Base-by-base conservation (phyloP, 2,888 invertebrate species). In the Agrotis clavis region DNA sequence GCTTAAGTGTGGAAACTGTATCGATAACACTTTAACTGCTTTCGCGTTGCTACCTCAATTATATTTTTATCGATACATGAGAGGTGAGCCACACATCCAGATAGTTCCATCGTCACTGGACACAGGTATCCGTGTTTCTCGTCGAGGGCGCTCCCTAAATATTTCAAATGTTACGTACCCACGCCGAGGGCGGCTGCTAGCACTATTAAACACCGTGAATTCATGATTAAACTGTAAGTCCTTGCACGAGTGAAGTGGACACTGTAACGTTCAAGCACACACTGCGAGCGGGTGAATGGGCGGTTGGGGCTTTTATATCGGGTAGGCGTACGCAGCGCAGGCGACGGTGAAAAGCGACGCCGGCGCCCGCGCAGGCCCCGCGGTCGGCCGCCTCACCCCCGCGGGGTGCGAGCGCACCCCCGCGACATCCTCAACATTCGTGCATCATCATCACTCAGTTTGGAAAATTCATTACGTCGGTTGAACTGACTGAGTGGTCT, bases 141-240 rank as follows among this genome's bases (percentile, higher is more conserved):
- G 62, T 68, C 67, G 62, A 65, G 60, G 91, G 90, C 92, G 91
- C 94, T 89, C 94, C 93, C 91, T 93, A 94, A 94, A 95, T 94
- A 94, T 90, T 93, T 94, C 83, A 93, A 94, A 93, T 92, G 89
- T 89, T 97, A 97, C 97, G 96, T 97, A 97, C 97, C 97, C 96
- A 97, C 97, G 97, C 97, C 97, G 95, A 97, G 96, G 96, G 97
- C 97, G 94, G 97, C 96, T 93, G 97, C 97, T 94, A 97, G 93
- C 95, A 96, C 95, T 95, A 96, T 86, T 93, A 96, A 95, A 95
- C 96, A 96, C 96, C 96, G 92, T 93, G 96, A 94, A 95, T 95
- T 94, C 96, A 96, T 96, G 90, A 87, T 96, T 91, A 90, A 93
- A 93, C 94, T 93, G 91, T 93, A 92, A 95, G 95, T 95, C 95